Percentiles rank a stretch among this genome's conserved stretches.
Evolutionary conservation across 2,888 invertebrate species (phyloP).

Genomic region (Synergus japonicus): DNA sequence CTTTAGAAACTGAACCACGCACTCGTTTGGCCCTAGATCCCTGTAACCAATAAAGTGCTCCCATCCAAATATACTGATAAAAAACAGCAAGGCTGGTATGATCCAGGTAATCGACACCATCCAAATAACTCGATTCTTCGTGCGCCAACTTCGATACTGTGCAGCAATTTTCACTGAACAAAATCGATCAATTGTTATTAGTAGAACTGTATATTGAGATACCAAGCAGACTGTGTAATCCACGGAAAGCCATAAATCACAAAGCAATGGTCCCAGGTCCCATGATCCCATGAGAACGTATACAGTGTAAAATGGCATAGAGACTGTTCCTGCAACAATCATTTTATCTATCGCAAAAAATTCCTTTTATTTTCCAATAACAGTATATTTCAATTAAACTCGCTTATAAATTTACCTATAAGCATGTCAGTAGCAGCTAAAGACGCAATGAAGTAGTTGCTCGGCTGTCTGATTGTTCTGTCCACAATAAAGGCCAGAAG

Average conservation of each 20-base stretch:
- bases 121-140: slow-evolving; percentile 94
- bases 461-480: slow-evolving; percentile 95
- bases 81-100: slow-evolving; percentile 96
- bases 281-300: slow-evolving; percentile 98
- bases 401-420: slow-evolving; percentile 84
- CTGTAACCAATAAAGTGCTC: slow-evolving; percentile 97
- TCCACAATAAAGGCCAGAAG: slow-evolving; percentile 96
- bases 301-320: slow-evolving; percentile 99
- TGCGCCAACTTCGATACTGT: slow-evolving; percentile 97
- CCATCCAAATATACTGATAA: slow-evolving; percentile 99
- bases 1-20: slow-evolving; percentile 97
- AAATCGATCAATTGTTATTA: slow-evolving; percentile 98
- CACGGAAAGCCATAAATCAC: slow-evolving; percentile 98
- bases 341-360: not conserved
- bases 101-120: slow-evolving; percentile 99
- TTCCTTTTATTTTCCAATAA: slow-evolving; percentile 6
- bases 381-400: not conserved
- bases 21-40: slow-evolving; percentile 91
- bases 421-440: slow-evolving; percentile 97
- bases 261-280: slow-evolving; percentile 96
- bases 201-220: slow-evolving; percentile 98
- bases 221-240: slow-evolving; percentile 99
- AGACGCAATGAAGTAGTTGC: slow-evolving; percentile 99
- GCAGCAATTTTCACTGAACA: slow-evolving; percentile 99
- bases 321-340: slow-evolving; percentile 88